Evolutionary conservation across 2,797 vertebrate genomes (phyloP), one percentile per base, ranked within the genome.

Genomic region (Chelonia mydas): DNA sequence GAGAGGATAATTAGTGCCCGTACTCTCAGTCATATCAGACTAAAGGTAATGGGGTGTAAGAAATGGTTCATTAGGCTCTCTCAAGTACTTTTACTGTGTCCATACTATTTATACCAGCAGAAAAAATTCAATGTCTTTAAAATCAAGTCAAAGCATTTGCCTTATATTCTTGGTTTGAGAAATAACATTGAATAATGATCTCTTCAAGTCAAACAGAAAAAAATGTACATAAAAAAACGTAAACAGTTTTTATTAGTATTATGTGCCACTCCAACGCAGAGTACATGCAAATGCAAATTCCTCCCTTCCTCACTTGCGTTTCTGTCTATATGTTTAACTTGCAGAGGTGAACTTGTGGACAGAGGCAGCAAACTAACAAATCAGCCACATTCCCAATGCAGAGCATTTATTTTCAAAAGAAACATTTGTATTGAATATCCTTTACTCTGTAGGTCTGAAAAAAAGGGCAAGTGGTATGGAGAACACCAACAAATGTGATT

Each of bases 41-140:
- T 98, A 97, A 98, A 98, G 98, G 98, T 98, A 98, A 98, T 98
- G 98, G 98, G 98, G 98, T 98, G 98, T 98, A 98, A 98, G 98
- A 98, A 98, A 98, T 97, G 98, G 98, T 98, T 98, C 98, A 98
- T 98, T 98, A 98, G 98, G 97, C 97, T 97, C 97, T 98, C 97
- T 98, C 97, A 98, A 98, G 98, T 98, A 98, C 98, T 98, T 98
- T 98, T 97, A 98, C 98, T 98, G 96, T 98, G 98, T 98, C 97
- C 98, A 98, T 98, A 98, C 98, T 98, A 98, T 98, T 98, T 98
- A 98, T 98, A 98, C 98, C 98, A 97, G 97, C 95, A 98, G 97
- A 95, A 98, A 97, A 98, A 98, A 98, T 96, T 97, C 97, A 97
- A 95, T 96, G 97, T 98, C 95, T 98, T 98, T 98, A 98, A 98